Evolutionary conservation across 2,113 vertebrate genomes (phyloP).

Genomic region (Tauraco erythrolophus): DNA sequence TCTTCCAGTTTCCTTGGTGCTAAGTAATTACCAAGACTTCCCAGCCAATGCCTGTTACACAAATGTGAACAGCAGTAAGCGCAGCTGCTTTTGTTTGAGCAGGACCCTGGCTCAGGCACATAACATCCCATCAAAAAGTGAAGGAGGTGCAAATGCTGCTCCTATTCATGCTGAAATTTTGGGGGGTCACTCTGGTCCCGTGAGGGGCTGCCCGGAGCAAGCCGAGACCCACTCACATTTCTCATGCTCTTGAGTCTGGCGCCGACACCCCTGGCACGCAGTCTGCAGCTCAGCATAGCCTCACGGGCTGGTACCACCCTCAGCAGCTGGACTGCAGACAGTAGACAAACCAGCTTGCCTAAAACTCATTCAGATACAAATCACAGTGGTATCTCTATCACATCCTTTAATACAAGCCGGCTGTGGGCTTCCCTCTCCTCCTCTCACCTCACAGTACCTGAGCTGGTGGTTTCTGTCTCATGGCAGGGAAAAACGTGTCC

Average conservation of each 20-base stretch:
- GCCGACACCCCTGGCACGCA: accelerated
- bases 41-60: neutral
- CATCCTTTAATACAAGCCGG: neutral
- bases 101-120: neutral
- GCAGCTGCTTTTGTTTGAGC: neutral
- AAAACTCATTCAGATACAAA: neutral
- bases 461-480: neutral
- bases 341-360: neutral
- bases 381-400: neutral
- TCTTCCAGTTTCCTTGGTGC: neutral
- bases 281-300: neutral
- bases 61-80: neutral
- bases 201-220: neutral
- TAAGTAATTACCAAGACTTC: neutral
- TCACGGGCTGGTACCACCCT: accelerated
- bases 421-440: neutral
- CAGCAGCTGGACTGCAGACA: neutral
- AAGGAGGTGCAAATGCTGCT: neutral
- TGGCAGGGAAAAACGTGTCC: neutral
- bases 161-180: neutral
- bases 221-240: neutral
- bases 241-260: neutral
- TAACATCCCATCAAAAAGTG: neutral
- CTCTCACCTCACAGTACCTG: neutral
- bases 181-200: neutral